Conservation (phyloP, 2,797 vertebrate species). For the Sparidentex hasta region DNA sequence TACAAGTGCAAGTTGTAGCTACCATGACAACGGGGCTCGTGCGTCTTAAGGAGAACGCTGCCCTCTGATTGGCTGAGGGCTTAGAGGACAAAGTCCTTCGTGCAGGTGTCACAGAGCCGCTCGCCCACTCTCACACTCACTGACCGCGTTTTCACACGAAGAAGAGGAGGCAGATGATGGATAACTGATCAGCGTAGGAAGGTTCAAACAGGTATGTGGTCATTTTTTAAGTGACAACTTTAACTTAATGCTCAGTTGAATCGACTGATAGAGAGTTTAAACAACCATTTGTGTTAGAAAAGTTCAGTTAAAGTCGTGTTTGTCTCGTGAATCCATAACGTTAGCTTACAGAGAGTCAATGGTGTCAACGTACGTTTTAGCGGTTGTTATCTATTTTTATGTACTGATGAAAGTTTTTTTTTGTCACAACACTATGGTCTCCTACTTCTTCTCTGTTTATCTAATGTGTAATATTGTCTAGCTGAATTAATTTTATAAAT, state of each 20-base stretch:
- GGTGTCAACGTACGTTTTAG: background rate
- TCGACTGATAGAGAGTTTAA: background rate
- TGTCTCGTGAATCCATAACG: background rate
- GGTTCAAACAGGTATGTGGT: slow-evolving; percentile 36
- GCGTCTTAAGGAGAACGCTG: slow-evolving; percentile 37
- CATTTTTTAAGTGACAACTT: background rate
- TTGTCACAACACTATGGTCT: no score
- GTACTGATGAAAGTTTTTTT: no score
- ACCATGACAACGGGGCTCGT: slow-evolving; percentile 15
- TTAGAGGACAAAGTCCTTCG: slow-evolving; percentile 59
- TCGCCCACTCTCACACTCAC: background rate
- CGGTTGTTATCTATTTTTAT: no score
- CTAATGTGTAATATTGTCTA: no score
- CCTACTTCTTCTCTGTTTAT: no score
- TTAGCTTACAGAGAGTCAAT: background rate
- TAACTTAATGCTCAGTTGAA: background rate
- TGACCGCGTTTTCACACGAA: background rate
- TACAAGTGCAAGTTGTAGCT: background rate
- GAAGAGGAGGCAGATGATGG: slow-evolving; percentile 12
- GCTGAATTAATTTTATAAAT: no score
- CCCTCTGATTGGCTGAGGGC: slow-evolving; percentile 68
- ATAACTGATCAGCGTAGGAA: background rate
- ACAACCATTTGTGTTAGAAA: background rate
- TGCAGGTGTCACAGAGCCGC: slow-evolving; percentile 37
- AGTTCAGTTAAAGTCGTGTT: background rate